Base-by-base conservation (phyloP, 1,140 invertebrate species). In the Trigoniulus corallinus region DNA sequence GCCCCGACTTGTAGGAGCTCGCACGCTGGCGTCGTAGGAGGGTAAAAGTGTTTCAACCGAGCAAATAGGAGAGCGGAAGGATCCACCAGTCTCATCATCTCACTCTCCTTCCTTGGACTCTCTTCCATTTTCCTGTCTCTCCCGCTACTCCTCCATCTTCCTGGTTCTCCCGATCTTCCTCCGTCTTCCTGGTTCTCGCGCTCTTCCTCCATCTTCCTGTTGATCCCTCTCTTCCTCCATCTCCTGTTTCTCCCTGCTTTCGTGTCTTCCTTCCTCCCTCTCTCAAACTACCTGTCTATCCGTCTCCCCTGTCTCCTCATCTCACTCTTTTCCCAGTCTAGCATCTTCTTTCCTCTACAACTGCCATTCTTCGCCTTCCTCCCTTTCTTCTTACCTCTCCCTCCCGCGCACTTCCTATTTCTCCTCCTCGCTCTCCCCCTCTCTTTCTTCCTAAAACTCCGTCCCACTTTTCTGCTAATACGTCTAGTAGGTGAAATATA, bases 311-410 rank as follows among this genome's bases (percentile, higher is more conserved):
- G 13, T 41, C 23, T 53, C 43, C 34, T 48, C 48, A 40, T 42
- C 47, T 21, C 37, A 37, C 43, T 44, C 49, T 40, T 41, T 56
- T 48, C 50, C 39, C 44, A 85, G 62, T 72, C 42, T 26, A 43
- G 27, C 25, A 37, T 39, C 41, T 20, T n/a, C 21, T 45, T 48
- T 37, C 45, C 50, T 51, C 50, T 42, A 51, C 50, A 27, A 34
- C 42, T 29, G 24, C 25, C 39, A 22, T 45, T 42, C 25, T 45
- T 42, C 50, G 45, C 45, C 22, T 51, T 42, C 50, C 50, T 43
- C 13, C 46, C 25, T 46, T n/a, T n/a, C n/a, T n/a, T n/a, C n/a
- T n/a, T n/a, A n/a, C n/a, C n/a, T n/a, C n/a, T n/a, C n/a, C n/a
- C n/a, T n/a, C n/a, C n/a, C n/a, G n/a, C n/a, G n/a, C n/a, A n/a